Evolutionary conservation across 2,888 invertebrate species (phyloP), one percentile per base, ranked within the genome.

Genomic region (Trichopoda pennipes): DNA sequence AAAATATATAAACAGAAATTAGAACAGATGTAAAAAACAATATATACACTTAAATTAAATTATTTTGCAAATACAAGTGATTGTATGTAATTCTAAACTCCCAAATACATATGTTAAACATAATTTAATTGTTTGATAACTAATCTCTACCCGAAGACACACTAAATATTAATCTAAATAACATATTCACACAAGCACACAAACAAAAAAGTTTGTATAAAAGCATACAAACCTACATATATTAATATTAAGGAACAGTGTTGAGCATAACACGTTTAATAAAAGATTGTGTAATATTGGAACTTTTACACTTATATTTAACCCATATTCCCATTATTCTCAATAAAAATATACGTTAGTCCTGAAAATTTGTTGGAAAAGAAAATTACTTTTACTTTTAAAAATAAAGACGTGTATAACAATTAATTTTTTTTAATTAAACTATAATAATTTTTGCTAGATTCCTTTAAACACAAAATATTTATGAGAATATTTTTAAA

Each of bases 111-210:
- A 28, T 78, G 72, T 60, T 72, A 9, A 66, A 66, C 72, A 78
- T 66, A 72, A 64, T 72, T 53, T 78, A 78, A 78, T 78, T 78
- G 70, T 72, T 64, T 78, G 64, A 78, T 72, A 58, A 78, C 49
- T 53, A 58, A 72, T 78, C 64, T 78, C 35, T 72, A 64, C 42
- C 70, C 56, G 42, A 70, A 56, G 51, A 21, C 61, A 58, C 64
- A 61, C 23, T 28, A 28, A 28, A 28, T 28, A 28, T 28, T 28
- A 28, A 28, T 28, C 28, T 28, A 35, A 14, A 44, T 14, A 14
- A 16, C n/a, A 53, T 61, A n/a, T 53, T 19, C 49, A 61, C 38
- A 38, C n/a, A 19, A 17, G 3, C 32, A 14, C 10, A 23, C 23
- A 64, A 9, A 44, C 38, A 42, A 3, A 35, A n/a, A 4, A 4